A percentile compares a stretch with the other conserved stretches of the same genome.
Evolutionary conservation across 2,888 invertebrate genomes (phyloP).

Genomic region (Rotaria macrura): DNA sequence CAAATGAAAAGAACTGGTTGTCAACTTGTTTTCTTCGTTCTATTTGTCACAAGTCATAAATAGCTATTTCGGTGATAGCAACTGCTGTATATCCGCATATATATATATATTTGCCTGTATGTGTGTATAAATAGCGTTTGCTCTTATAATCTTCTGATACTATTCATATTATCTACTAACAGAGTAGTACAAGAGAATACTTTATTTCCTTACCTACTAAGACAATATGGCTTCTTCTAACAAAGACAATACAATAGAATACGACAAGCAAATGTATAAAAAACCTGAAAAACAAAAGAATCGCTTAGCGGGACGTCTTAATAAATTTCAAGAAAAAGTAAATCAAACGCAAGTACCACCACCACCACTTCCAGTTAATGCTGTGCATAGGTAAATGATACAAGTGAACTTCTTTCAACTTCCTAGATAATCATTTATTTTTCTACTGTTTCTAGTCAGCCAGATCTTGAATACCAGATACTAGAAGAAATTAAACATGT

Average conservation of each 20-base stretch:
- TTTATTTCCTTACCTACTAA: too few species aligned
- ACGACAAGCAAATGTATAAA: not conserved
- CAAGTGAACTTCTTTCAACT: not conserved
- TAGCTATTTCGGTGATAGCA: not conserved
- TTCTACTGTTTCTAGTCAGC: not conserved
- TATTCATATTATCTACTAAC: not conserved
- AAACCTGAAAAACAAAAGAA: not conserved
- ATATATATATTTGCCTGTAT: too few species aligned
- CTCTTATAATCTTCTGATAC: not conserved
- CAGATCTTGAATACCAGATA: not conserved
- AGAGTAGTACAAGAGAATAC: not conserved
- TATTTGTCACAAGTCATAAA: too few species aligned
- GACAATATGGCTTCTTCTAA: not conserved
- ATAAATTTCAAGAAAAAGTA: not conserved
- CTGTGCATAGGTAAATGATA: not conserved
- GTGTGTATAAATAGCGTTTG: too few species aligned
- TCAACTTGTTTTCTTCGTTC: too few species aligned
- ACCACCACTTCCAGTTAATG: not conserved
- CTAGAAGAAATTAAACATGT: not conserved
- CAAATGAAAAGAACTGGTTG: too few species aligned
- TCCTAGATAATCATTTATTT: not conserved
- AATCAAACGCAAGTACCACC: not conserved
- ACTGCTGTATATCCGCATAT: not conserved
- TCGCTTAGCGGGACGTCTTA: not conserved
- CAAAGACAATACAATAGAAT: too few species aligned